Evolutionary conservation across 2,888 invertebrate genomes (phyloP), one percentile per base, ranked within the genome.

Genomic region (Molorchus minor): DNA sequence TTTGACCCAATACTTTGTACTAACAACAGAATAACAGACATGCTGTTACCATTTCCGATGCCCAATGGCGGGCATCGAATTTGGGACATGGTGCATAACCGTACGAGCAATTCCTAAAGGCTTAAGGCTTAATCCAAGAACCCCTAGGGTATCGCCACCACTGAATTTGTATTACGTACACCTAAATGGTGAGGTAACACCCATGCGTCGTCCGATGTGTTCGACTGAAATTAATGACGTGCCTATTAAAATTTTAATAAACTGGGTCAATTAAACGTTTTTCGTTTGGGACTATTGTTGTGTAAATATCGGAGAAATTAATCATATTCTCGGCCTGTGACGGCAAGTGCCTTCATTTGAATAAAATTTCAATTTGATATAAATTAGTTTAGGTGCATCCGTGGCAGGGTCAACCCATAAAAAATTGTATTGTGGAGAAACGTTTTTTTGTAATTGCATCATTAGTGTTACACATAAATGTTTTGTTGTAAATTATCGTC

Each of bases 231-330:
- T 58, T 62, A 56, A 62, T 58, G 52, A 62, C 44, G 56, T 47
- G 45, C 47, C 43, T 53, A 57, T 58, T 53, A 33, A 43, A 51
- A 58, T 56, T 56, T 46, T 45, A 53, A 58, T 62, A 47, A 62
- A 62, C 47, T 56, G 30, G 58, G 56, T 36, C 62, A 58, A 51
- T 49, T 51, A 44, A 21, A 35, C 30, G 35, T 52, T 49, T 53
- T 41, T 56, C 30, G 47, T 44, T 2, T n/a, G 8, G 12, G 33
- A 20, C 33, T 20, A 61, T 61, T 61, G 51, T 54, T 25, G 43
- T 51, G 38, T 46, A 49, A 53, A 47, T 60, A 52, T 33, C 41
- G 38, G 41, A 15, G 36, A 30, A 25, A 61, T 61, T 53, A 56
- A 56, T 61, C 61, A 61, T 56, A 29, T 12, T 4, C 33, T 7